phyloP scores from a whole-genome alignment of 1,140 invertebrate species.

The Bombus confusus region DNA sequence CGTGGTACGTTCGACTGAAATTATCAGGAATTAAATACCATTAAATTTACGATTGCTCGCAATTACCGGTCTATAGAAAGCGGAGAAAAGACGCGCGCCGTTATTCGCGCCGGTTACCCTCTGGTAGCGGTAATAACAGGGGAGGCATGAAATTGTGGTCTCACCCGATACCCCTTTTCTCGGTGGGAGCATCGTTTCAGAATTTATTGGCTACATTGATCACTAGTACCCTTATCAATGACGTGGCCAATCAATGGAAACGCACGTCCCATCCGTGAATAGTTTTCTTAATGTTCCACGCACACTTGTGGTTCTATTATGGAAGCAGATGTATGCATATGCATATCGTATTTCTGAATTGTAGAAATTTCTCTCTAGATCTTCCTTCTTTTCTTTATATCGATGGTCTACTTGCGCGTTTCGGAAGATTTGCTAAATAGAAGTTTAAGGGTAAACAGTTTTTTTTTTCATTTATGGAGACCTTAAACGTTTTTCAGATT shows the following conservation, averaged over 20 bases:
- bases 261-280: not conserved
- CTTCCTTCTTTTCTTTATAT: too few species aligned
- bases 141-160: constrained; percentile 62
- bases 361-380: not conserved
- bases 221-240: constrained; percentile 50
- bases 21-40: constrained; percentile 78
- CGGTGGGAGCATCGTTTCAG: constrained; percentile 45
- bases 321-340: not conserved
- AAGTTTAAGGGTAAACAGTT: too few species aligned
- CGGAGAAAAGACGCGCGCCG: constrained; percentile 53
- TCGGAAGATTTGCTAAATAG: too few species aligned
- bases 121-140: constrained; percentile 69
- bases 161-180: constrained; percentile 53
- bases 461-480: too few species aligned
- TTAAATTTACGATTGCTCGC: constrained; percentile 75
- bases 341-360: not conserved
- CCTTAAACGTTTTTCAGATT: too few species aligned
- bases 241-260: constrained; percentile 30
- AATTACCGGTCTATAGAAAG: constrained; percentile 64
- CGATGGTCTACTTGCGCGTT: too few species aligned
- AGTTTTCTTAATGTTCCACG: not conserved
- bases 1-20: constrained; percentile 58
- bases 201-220: constrained; percentile 65
- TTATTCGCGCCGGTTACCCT: constrained; percentile 58
- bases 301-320: not conserved